These are phyloP conservation scores for Hirtodrosophila duncani DNA, from an alignment of 2,888 invertebrate species.

Conservation along the genomic window DNA sequence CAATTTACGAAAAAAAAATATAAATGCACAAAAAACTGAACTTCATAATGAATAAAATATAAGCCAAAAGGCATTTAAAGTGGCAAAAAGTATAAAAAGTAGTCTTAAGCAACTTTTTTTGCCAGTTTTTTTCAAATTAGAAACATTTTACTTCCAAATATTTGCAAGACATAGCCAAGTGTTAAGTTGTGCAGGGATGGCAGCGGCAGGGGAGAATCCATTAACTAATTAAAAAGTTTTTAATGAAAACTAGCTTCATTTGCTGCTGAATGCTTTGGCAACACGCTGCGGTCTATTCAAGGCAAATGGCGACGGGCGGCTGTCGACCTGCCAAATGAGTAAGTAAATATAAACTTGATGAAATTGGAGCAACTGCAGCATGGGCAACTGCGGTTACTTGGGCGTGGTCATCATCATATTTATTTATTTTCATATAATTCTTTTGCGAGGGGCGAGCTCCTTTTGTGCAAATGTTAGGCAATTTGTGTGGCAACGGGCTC, in stretches of 20 bases:
- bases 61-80: conserved; percentile 41
- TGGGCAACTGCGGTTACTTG: conserved; percentile 43
- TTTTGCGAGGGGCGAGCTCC: background rate
- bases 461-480: conserved; percentile 5
- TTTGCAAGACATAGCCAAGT: conserved; percentile 3
- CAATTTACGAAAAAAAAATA: conserved; percentile 34
- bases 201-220: conserved; percentile 40
- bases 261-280: conserved; percentile 26
- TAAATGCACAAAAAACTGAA: background rate
- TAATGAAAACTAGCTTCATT: conserved; percentile 48
- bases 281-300: conserved; percentile 31
- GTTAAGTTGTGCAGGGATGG: conserved; percentile 22
- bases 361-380: conserved; percentile 48
- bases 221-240: conserved; percentile 69
- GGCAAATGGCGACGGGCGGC: conserved; percentile 18
- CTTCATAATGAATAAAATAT: conserved; percentile 39
- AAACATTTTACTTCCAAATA: conserved; percentile 8
- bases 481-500: too few species aligned
- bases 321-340: conserved; percentile 45
- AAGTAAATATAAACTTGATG: conserved; percentile 39
- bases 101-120: conserved; percentile 14
- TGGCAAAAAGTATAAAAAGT: conserved; percentile 11
- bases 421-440: conserved; percentile 8
- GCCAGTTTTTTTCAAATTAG: conserved; percentile 7
- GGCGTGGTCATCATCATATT: conserved; percentile 27